Evolutionary conservation across 2,797 vertebrate species (phyloP), one percentile per base, ranked within the genome.

Genomic region (Argya squamiceps): DNA sequence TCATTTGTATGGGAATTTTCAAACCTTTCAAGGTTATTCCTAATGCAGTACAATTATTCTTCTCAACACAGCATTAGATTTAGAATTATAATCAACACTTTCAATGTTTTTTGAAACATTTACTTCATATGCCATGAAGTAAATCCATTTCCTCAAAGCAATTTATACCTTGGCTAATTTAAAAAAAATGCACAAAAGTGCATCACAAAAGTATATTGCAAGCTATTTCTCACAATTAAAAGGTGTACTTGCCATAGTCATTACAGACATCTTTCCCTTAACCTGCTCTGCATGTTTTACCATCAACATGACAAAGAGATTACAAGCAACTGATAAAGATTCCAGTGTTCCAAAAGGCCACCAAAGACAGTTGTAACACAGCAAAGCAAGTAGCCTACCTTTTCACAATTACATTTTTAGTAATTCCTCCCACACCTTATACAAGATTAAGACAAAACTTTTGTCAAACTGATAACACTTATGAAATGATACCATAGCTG

Each of bases 251-350:
- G 80, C 70, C 74, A 74, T 1, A 50, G 58, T 41, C 62, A 83
- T 43, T 62, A 32, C 12, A 73, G 26, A 83, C 32, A 5, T 44
- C 68, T 47, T 78, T 53, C n/a, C 32, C 49, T 59, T 76, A 83
- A 50, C 44, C 56, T 92, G 53, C 49, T 84, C 50, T 84, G 22
- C n/a, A 32, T 24, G 43, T 46, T 43, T 34, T 55, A 87, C 76
- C 75, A 87, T 88, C 67, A 88, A n/a, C 32, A 92, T 84, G 18
- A 50, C 69, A 95, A 59, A 96, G 29, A 92, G 52, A 39, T 36
- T 80, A 84, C 32, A 89, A 49, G 32, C 13, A 87, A 95, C 30
- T 70, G n/a, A 24, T 12, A 55, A 89, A 91, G 73, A 88, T 53
- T 37, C 34, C 9, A 69, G 44, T 15, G 9, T 11, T 89, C 37